phyloP scores from a whole-genome alignment of 1,140 invertebrate genomes.

The Ctenoplectra terminalis region DNA sequence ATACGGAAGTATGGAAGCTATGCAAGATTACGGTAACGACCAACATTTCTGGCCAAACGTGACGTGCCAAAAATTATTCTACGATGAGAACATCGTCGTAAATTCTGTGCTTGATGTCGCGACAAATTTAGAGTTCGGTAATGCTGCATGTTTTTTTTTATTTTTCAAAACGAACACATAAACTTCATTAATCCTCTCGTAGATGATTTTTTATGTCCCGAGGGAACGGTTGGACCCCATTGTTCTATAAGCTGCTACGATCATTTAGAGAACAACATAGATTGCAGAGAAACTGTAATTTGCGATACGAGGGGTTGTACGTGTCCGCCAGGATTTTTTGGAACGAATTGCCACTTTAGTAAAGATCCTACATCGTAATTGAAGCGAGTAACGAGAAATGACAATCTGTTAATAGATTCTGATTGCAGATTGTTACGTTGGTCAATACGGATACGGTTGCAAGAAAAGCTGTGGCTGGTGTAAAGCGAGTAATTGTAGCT shows the following conservation, averaged over 20 bases:
- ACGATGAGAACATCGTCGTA: conserved; percentile 39
- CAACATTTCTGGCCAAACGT: conserved; percentile 36
- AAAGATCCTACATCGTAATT: not conserved
- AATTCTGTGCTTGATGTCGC: not conserved
- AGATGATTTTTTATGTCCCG: conserved; percentile 25
- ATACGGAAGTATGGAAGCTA: conserved; percentile 3
- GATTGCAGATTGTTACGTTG: conserved; percentile 36
- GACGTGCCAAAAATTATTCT: conserved; percentile 63
- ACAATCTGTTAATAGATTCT: not conserved
- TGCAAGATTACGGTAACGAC: not conserved
- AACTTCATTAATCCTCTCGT: not conserved
- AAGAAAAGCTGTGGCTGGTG: conserved; percentile 48
- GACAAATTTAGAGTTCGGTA: conserved; percentile 17
- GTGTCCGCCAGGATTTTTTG: conserved; percentile 48
- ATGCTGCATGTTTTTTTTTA: not conserved
- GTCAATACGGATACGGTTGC: conserved; percentile 54
- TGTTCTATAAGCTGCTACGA: conserved; percentile 24
- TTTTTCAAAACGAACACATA: not conserved
- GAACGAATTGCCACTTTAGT: conserved; percentile 26
- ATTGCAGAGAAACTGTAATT: conserved; percentile 35
- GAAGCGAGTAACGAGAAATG: not conserved
- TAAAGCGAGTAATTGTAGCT: not conserved
- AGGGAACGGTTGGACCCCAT: conserved; percentile 38
- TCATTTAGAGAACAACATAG: not conserved
- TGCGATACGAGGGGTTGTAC: conserved; percentile 53